These are phyloP conservation scores for Oryzaephilus surinamensis DNA, from an alignment of 1,140 invertebrate species.

Conservation along the genomic window DNA sequence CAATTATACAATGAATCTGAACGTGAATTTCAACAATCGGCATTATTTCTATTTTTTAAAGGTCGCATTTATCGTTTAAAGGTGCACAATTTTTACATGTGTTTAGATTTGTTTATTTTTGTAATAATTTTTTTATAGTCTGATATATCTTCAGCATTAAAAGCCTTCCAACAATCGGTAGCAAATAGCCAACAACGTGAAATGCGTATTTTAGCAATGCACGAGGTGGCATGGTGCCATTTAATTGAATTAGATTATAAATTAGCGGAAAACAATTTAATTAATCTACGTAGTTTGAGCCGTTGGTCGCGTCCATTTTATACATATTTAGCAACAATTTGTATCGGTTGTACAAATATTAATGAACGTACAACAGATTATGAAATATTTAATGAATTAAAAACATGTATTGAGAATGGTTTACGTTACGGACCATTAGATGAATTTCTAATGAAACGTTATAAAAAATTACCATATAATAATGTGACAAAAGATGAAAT, in stretches of 20 bases:
- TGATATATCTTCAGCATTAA: constrained; percentile 47
- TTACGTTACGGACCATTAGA: constrained; percentile 24
- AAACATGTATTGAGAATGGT: constrained; percentile 5
- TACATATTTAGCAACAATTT: constrained; percentile 47
- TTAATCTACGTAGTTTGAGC: constrained; percentile 48
- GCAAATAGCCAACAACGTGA: constrained; percentile 52
- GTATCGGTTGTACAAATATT: constrained; percentile 18
- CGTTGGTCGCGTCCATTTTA: constrained; percentile 62
- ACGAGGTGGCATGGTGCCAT: constrained; percentile 65
- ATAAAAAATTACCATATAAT: constrained; percentile 19
- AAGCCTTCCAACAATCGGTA: constrained; percentile 48
- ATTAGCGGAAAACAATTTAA: constrained; percentile 46
- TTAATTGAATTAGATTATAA: constrained; percentile 53
- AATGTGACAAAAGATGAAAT: constrained; percentile 8
- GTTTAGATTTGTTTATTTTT: not conserved
- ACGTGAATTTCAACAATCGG: constrained; percentile 50
- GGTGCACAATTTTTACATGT: constrained; percentile 35
- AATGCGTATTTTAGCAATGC: constrained; percentile 53
- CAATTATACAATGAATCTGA: constrained; percentile 48
- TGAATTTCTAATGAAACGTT: constrained; percentile 24
- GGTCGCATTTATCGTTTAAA: constrained; percentile 54
- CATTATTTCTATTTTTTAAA: constrained; percentile 60
- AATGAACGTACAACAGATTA: not conserved
- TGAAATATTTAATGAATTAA: constrained; percentile 8
- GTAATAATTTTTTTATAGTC: constrained; percentile 39